A percentile compares a stretch with the other conserved stretches of the same genome.
Evolutionary conservation across 2,797 vertebrate species (phyloP).

Genomic region (Tiaroga cobitis): DNA sequence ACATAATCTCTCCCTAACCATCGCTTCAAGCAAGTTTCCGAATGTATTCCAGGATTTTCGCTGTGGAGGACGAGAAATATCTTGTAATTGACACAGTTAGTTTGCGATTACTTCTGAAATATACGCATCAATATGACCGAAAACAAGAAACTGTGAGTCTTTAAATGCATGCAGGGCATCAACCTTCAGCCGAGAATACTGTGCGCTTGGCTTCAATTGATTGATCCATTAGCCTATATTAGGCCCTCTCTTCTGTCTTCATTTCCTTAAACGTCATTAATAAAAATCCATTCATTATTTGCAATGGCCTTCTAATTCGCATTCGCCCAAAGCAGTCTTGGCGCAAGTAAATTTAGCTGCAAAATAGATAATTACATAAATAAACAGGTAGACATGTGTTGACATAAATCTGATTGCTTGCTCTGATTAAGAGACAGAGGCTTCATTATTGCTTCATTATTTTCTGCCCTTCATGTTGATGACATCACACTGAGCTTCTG

Average conservation of each 20-base stretch:
- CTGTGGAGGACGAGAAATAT: neutral
- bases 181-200: neutral
- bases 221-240: slow-evolving; percentile 47
- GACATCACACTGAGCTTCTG: slow-evolving; percentile 53
- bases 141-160: neutral
- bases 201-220: slow-evolving; percentile 32
- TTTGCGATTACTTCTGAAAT: neutral
- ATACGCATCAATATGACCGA: neutral
- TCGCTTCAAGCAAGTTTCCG: neutral
- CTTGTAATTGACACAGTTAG: neutral
- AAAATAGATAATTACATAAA: slow-evolving; percentile 39
- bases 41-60: neutral
- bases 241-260: slow-evolving; percentile 20
- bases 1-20: neutral
- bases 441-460: slow-evolving; percentile 53
- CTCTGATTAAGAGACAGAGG: slow-evolving; percentile 55
- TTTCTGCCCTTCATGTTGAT: slow-evolving; percentile 59
- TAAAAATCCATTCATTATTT: slow-evolving; percentile 57
- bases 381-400: slow-evolving; percentile 40
- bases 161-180: neutral
- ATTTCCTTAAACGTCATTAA: slow-evolving; percentile 46
- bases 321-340: slow-evolving; percentile 14
- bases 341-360: slow-evolving; percentile 35
- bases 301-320: slow-evolving; percentile 16
- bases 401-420: slow-evolving; percentile 45